Conservation (phyloP, 2,113 vertebrate species). For the Leucosticte australis region DNA sequence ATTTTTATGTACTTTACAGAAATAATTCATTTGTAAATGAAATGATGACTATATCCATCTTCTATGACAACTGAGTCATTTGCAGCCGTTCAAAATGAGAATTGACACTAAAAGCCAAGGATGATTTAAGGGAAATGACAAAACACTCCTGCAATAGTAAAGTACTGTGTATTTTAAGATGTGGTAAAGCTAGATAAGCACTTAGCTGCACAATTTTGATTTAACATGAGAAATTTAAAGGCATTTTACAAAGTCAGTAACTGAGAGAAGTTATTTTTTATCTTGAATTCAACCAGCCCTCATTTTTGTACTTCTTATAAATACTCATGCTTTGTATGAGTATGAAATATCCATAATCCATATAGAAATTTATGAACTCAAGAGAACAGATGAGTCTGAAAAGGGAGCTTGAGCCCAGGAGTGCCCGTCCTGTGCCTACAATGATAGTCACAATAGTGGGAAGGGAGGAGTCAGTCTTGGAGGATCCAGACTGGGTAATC, state of each 20-base stretch:
- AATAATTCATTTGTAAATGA: conserved; percentile 54
- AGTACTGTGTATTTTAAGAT: neutral
- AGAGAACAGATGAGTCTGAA: neutral
- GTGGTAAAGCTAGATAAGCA: neutral
- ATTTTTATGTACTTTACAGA: conserved; percentile 18
- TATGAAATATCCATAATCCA: neutral
- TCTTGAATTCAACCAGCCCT: neutral
- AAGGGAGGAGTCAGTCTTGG: neutral
- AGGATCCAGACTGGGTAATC: neutral
- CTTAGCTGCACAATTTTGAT: neutral
- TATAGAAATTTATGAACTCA: neutral
- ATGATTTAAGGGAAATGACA: conserved; percentile 55
- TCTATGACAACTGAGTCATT: conserved; percentile 49
- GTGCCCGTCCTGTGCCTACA: rapidly evolving
- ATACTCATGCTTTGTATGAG: neutral
- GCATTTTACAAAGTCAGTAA: neutral
- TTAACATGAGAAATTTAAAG: neutral
- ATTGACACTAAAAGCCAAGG: conserved; percentile 47
- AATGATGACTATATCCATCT: conserved; percentile 30
- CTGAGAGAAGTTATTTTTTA: neutral
- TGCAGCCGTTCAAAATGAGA: conserved; percentile 27
- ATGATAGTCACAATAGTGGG: neutral
- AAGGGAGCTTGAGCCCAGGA: neutral
- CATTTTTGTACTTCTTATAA: neutral
- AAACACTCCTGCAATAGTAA: neutral